Base-by-base conservation (phyloP, 2,888 invertebrate genomes). In the Zhengitettix transpicula region DNA sequence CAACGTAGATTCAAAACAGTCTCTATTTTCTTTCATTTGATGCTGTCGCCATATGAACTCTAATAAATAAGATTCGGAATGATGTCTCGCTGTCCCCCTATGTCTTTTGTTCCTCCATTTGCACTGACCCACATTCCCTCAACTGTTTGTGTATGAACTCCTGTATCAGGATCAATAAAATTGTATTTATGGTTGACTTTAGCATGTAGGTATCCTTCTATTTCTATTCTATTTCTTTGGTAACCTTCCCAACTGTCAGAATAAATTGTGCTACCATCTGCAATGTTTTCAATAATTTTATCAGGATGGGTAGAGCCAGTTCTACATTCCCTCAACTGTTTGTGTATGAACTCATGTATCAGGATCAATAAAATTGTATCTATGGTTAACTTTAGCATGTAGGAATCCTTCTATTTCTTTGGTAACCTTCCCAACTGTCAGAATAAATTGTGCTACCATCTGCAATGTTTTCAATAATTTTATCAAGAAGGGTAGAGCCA, bases 91-190 rank as follows among this genome's bases (percentile, higher is more conserved):
- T 55, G 55, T 55, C 55, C 55, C 55, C 55, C 55, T 55, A 55
- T 55, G 55, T 15, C 55, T 55, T 28, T 28, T 55, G 12, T 55
- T 55, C 9, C 55, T 55, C 55, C 55, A 55, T 55, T 55, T 55
- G 55, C 55, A 55, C 55, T 55, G 55, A 9, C 55, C 55, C 55
- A 55, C 55, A 55, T 55, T 55, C 55, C 28, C 55, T 55, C 55
- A 55, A 55, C 55, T 55, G 55, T 55, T 55, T 55, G 55, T 16
- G 55, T 55, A 55, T n/a, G n/a, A n/a, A n/a, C n/a, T n/a, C n/a
- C n/a, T n/a, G n/a, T n/a, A n/a, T n/a, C n/a, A n/a, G n/a, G n/a
- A n/a, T n/a, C n/a, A n/a, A n/a, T n/a, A n/a, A n/a, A n/a, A n/a
- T n/a, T n/a, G n/a, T n/a, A n/a, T 55, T 42, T 42, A 42, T 42